phyloP scores from a whole-genome alignment of 2,113 vertebrate genomes.

The Aix galericulata region DNA sequence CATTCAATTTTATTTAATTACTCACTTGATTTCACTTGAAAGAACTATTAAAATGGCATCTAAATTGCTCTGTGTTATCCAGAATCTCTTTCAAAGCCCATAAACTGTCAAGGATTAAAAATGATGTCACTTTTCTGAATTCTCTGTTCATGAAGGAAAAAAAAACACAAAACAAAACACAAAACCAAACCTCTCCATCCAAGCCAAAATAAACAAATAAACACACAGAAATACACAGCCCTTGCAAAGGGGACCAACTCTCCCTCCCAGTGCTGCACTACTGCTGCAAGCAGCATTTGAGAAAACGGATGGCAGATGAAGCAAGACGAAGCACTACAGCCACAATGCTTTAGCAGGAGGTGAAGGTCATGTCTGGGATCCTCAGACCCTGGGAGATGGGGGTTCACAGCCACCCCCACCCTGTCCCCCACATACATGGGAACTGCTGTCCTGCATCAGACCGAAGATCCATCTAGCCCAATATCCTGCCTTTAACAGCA shows the following conservation, averaged over 20 bases:
- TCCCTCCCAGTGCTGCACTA: background rate
- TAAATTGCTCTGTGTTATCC: constrained; percentile 73
- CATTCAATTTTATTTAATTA: constrained; percentile 73
- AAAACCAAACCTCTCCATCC: background rate
- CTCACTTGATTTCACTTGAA: constrained; percentile 76
- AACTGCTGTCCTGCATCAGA: background rate
- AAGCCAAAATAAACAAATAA: constrained; percentile 45
- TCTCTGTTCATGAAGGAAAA: background rate
- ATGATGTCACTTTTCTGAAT: constrained; percentile 63
- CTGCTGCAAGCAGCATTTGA: background rate
- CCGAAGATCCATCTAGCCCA: background rate
- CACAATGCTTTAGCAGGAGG: background rate
- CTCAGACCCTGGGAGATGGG: background rate
- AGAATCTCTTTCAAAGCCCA: constrained; percentile 68
- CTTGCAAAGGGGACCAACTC: background rate
- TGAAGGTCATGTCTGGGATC: background rate
- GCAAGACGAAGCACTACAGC: background rate
- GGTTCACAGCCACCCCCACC: background rate
- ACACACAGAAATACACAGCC: background rate
- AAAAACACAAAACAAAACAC: background rate
- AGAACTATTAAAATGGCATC: constrained; percentile 74
- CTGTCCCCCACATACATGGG: background rate
- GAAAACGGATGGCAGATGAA: background rate
- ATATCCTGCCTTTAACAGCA: constrained; percentile 27
- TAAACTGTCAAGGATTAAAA: constrained; percentile 69